Evolutionary conservation across 2,888 invertebrate genomes (phyloP).

Genomic region (Acanthoscelides obtectus): DNA sequence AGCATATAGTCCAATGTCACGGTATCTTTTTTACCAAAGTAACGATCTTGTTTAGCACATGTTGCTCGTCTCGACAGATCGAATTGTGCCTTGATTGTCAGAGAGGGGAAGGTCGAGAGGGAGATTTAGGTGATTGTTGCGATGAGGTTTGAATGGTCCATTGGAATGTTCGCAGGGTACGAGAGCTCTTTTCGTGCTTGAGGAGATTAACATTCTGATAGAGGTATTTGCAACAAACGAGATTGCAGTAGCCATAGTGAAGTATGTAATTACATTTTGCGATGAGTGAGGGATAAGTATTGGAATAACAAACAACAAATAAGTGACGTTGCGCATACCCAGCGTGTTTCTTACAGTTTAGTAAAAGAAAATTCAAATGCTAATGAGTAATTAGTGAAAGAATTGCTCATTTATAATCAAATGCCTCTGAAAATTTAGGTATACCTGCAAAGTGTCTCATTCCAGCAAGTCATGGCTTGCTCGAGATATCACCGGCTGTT

Average conservation of each 20-base stretch:
- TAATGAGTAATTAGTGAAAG: too few species aligned
- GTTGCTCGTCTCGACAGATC: constrained; percentile 16
- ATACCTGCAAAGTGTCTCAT: too few species aligned
- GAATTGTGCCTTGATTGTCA: constrained; percentile 7
- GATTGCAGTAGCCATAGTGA: background rate
- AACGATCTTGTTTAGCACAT: constrained; percentile 18
- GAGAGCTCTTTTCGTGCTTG: background rate
- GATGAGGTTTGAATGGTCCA: background rate
- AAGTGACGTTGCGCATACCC: too few species aligned
- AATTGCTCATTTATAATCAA: too few species aligned
- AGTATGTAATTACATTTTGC: background rate
- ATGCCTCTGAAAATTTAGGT: too few species aligned
- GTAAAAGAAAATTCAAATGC: too few species aligned
- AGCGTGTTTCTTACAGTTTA: too few species aligned
- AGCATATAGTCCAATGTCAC: constrained; percentile 7
- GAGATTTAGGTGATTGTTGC: background rate
- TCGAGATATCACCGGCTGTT: too few species aligned
- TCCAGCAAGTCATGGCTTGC: too few species aligned
- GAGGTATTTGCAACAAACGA: background rate
- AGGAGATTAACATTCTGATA: background rate
- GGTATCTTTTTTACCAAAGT: constrained; percentile 16
- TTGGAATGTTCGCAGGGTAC: background rate
- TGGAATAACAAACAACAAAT: too few species aligned
- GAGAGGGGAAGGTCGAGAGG: background rate
- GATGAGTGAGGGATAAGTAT: too few species aligned